Percentiles rank a stretch among this genome's conserved stretches.
These are phyloP conservation scores for Plebejus anna DNA, from an alignment of 2,888 invertebrate species.

Conservation along the genomic window DNA sequence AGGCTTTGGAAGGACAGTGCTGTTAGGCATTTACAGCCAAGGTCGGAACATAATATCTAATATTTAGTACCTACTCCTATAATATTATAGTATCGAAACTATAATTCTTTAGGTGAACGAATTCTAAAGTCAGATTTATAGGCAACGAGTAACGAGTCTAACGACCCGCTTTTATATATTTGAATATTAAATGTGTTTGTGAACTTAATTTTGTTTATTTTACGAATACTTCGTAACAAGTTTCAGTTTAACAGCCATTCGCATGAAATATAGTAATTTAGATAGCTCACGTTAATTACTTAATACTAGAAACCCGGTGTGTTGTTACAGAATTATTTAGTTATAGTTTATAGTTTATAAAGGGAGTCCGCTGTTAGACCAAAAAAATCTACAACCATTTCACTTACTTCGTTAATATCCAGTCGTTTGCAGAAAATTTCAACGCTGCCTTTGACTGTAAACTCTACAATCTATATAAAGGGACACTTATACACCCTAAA, in stretches of 20 bases:
- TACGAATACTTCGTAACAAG: not conserved
- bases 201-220: not conserved
- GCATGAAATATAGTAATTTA: constrained; percentile 10
- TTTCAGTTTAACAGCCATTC: constrained; percentile 2
- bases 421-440: no score
- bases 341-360: not conserved
- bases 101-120: no score
- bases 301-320: constrained; percentile 4
- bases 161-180: not conserved
- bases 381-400: not conserved
- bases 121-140: no score
- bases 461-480: no score
- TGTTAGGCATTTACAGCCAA: no score
- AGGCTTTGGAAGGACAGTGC: no score
- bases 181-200: not conserved
- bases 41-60: no score
- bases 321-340: constrained; percentile 7
- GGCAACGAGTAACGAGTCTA: no score
- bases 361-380: not conserved
- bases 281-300: constrained; percentile 14
- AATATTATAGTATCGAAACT: no score
- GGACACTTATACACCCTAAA: no score
- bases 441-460: not conserved
- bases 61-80: no score
- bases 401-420: no score